Evolutionary conservation across 1,140 invertebrate species (phyloP), one percentile per base, ranked within the genome.

Genomic region (Drosophila oshimai): DNA sequence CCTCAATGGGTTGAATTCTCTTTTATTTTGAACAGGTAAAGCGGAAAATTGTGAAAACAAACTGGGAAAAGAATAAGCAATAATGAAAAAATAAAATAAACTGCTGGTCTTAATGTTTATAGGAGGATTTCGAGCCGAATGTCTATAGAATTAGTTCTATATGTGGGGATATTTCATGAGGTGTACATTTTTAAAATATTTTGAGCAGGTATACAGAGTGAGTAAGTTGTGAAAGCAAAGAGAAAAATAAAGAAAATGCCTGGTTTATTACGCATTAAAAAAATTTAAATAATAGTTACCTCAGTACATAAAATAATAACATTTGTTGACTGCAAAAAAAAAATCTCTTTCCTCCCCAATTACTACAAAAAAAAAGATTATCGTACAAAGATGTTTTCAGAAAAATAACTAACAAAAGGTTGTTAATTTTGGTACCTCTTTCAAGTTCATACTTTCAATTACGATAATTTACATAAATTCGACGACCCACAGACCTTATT

Each of bases 401-500:
- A 26, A 34, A 26, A 36, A 18, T 1, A 31, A 18, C 33, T 20
- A 26, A 46, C 29, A 36, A 24, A 7, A 26, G 15, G 10, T 7
- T 46, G 39, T 9, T 39, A 39, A 37, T 61, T 39, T 41, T 9
- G 17, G 1, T 7, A 12, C 15, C 13, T 5, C 6, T 22, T 13
- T 10, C 50, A 15, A 36, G 47, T 20, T 34, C 22, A 54, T 3
- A 0, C 5, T 15, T 58, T n/a, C 53, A 24, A 39, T 65, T 61
- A 24, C 20, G n/a, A 29, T 39, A 1, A 42, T 65, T 64, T 67
- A 22, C 34, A 42, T 42, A 15, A 22, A 29, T 42, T 29, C 3
- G 18, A 39, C 18, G 57, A 64, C 58, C 34, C 20, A 65, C 4
- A 49, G 26, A 64, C 33, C 24, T 4, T 2, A 37, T 39, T 58